Conservation (phyloP, 2,888 invertebrate genomes). For the Eilema caniola region DNA sequence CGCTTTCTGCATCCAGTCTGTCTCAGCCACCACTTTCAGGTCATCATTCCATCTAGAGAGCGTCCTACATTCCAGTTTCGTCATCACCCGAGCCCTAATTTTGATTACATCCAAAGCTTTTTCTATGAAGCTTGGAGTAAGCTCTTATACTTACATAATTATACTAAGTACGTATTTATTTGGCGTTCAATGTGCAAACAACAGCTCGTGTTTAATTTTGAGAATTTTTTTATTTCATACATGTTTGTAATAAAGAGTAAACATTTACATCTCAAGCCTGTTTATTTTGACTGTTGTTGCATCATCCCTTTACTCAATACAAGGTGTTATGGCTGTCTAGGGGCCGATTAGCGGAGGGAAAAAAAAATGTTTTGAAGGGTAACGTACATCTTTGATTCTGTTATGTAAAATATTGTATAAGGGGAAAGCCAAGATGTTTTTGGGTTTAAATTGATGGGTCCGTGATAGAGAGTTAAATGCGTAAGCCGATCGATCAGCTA, state of each 20-base stretch:
- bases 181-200: too few species aligned
- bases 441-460: not conserved
- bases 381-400: conserved; percentile 27
- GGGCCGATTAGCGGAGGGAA: conserved; percentile 37
- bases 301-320: conserved; percentile 29
- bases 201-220: too few species aligned
- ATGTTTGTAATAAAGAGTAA: not conserved
- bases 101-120: too few species aligned
- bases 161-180: too few species aligned
- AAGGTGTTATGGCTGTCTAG: conserved; percentile 27
- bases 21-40: too few species aligned
- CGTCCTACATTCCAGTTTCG: too few species aligned
- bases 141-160: too few species aligned
- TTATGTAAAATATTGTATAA: conserved; percentile 22
- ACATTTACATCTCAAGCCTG: not conserved
- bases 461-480: not conserved
- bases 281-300: conserved; percentile 9
- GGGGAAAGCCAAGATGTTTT: conserved; percentile 7
- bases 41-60: too few species aligned
- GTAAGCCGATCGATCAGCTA: not conserved
- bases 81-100: too few species aligned
- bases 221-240: not conserved
- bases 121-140: too few species aligned
- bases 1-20: too few species aligned
- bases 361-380: conserved; percentile 39